Evolutionary conservation across 2,113 vertebrate genomes (phyloP).

Genomic region (Cisticola juncidis): DNA sequence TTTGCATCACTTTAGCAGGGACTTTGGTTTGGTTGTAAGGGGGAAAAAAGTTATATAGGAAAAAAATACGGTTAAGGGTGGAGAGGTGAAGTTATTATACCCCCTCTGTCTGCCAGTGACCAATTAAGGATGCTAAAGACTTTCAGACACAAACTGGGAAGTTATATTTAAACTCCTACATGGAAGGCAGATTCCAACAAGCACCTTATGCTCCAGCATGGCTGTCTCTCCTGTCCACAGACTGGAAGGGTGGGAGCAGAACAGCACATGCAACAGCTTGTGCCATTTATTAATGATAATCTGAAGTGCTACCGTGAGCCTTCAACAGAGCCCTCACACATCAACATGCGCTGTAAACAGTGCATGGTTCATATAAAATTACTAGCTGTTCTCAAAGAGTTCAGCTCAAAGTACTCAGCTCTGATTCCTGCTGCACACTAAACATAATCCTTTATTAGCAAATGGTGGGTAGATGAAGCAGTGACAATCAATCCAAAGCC

Average conservation of each 20-base stretch:
- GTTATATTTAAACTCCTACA: neutral
- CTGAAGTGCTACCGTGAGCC: neutral
- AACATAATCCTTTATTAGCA: neutral
- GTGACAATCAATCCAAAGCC: neutral
- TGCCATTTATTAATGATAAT: neutral
- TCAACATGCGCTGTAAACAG: neutral
- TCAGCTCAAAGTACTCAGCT: neutral
- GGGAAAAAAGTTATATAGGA: neutral
- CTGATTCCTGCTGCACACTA: neutral
- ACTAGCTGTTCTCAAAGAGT: neutral
- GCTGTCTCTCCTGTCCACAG: neutral
- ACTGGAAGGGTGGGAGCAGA: neutral
- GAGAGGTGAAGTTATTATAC: neutral
- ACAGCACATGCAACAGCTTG: neutral
- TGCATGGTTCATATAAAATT: neutral
- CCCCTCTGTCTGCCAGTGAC: neutral
- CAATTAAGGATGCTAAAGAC: neutral
- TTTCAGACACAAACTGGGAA: neutral
- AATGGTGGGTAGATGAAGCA: neutral
- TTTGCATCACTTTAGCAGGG: neutral
- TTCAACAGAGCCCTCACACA: neutral
- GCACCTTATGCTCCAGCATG: neutral
- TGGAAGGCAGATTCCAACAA: neutral
- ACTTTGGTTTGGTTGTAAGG: neutral
- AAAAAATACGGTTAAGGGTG: neutral